phyloP scores from a whole-genome alignment of 2,888 invertebrate genomes.

The Trimorus sp. region DNA sequence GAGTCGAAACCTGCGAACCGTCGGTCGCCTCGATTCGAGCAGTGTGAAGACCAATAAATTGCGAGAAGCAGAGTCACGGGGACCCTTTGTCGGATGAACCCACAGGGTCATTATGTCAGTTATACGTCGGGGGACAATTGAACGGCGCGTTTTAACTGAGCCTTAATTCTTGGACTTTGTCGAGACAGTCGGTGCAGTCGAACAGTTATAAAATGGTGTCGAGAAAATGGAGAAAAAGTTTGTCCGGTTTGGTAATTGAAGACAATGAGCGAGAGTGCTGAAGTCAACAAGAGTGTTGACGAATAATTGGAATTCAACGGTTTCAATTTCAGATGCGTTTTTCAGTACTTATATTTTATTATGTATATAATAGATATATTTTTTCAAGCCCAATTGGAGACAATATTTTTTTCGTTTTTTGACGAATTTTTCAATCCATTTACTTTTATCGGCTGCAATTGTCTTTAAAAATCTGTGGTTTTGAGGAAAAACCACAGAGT shows the following conservation, averaged over 20 bases:
- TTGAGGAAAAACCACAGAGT: too few relatives aligned
- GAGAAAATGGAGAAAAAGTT: conserved; percentile 43
- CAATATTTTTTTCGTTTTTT: too few relatives aligned
- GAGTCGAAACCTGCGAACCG: conserved; percentile 15
- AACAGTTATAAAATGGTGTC: conserved; percentile 50
- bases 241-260: conserved; percentile 36
- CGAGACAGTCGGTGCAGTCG: conserved; percentile 34
- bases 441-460: too few relatives aligned
- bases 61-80: conserved; percentile 56
- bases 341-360: too few relatives aligned
- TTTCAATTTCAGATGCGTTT: too few relatives aligned
- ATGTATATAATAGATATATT: too few relatives aligned
- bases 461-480: too few relatives aligned
- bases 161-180: conserved; percentile 66
- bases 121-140: conserved; percentile 56
- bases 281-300: conserved; percentile 18
- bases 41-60: too few relatives aligned
- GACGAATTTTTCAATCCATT: too few relatives aligned
- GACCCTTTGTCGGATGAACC: conserved; percentile 55
- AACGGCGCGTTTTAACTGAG: conserved; percentile 66
- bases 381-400: too few relatives aligned
- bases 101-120: conserved; percentile 68
- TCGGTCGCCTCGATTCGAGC: too few relatives aligned
- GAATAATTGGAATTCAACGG: conserved; percentile 36
- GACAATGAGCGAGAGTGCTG: conserved; percentile 34